These are phyloP conservation scores for Loriculus beryllinus DNA, from an alignment of 2,797 vertebrate species.

Conservation along the genomic window DNA sequence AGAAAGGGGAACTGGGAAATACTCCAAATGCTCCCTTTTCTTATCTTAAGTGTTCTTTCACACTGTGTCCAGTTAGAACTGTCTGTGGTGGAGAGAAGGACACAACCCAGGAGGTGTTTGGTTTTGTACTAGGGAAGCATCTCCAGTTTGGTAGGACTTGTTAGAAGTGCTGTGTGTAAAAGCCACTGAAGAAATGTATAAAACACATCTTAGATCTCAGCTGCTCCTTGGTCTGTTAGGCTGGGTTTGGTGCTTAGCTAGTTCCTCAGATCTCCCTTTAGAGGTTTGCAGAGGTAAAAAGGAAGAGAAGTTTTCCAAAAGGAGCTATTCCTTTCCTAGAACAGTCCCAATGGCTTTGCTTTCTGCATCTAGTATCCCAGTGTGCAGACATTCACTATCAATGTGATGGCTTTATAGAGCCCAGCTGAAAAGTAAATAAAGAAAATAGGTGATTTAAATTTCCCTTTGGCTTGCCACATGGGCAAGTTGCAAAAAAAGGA, in stretches of 20 bases:
- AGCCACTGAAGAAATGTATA: background rate
- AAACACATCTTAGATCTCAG: background rate
- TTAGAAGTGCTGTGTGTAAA: background rate
- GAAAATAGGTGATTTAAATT: background rate
- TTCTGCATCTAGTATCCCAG: background rate
- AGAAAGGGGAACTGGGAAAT: background rate
- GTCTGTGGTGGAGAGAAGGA: background rate
- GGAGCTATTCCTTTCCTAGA: background rate
- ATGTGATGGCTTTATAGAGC: background rate
- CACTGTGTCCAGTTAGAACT: background rate
- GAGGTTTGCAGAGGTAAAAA: background rate
- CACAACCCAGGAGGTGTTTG: background rate
- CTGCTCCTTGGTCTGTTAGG: background rate
- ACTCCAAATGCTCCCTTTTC: background rate
- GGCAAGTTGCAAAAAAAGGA: background rate
- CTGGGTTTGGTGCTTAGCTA: background rate
- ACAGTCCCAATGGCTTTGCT: background rate
- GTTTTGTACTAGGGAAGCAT: background rate
- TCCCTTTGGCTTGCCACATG: background rate
- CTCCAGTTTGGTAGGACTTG: background rate
- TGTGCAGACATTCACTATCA: background rate
- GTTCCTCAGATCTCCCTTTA: background rate
- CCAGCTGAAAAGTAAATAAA: background rate
- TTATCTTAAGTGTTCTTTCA: background rate
- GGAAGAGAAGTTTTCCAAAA: background rate